Evolutionary conservation across 2,888 invertebrate genomes (phyloP), one percentile per base, ranked within the genome.

Genomic region (Synanthedon tipuliformis): DNA sequence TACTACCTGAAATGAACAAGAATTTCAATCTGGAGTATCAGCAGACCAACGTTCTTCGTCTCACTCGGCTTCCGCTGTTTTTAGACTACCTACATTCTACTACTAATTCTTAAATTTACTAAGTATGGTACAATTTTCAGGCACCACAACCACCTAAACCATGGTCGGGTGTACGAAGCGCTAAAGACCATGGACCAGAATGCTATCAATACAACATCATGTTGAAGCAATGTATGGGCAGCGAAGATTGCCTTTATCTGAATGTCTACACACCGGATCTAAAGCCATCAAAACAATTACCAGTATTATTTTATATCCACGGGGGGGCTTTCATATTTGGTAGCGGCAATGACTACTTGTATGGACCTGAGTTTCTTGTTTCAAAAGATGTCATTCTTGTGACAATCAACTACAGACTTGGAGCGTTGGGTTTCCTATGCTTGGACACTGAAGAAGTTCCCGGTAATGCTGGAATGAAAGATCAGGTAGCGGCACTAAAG

Each of bases 191-290:
- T 53, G 73, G 71, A 3, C 54, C 61, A 4, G 53, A 63, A 7
- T 70, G 69, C 52, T 57, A 60, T 41, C 73, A 73, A 54, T 58
- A 54, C 15, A 64, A 68, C 27, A 50, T 62, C 8, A 50, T 64
- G 5, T 51, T 16, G 65, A 67, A 23, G 41, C 62, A 10, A 50
- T 64, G 5, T 52, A 54, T 4, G 0, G 78, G 78, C 2, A 68
- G 62, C 49, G 79, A 79, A 60, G 77, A 79, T 56, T 78, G 77
- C 51, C 60, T 79, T 3, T 77, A 71, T 55, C 63, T 79, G 3
- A 79, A 79, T 53, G 66, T 79, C 1, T 78, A 78, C 52, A 63
- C 76, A 0, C 73, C 74, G 4, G 57, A 64, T 13, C 2, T 72
- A 0, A 61, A 58, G 4, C 68, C 74, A 3, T 12, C 45, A 0